A percentile compares a stretch with the other conserved stretches of the same genome.
phyloP scores from a whole-genome alignment of 2,888 invertebrate species.

The Orchesella flavescens region DNA sequence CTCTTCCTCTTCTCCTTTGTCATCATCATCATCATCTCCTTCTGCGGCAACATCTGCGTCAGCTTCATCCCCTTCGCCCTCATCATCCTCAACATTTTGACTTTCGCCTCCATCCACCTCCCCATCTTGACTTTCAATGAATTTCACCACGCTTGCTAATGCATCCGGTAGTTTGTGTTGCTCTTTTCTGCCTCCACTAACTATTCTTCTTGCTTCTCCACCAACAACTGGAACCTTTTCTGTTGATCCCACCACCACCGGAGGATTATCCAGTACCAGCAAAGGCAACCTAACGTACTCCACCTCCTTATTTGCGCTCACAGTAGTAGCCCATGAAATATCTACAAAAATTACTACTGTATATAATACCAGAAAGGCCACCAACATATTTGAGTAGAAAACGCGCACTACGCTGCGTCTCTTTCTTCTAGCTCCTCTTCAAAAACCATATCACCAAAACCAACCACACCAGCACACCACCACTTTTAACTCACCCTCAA shows the following conservation, averaged over 20 bases:
- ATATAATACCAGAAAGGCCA: too few relatives aligned
- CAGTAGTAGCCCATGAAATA: too few relatives aligned
- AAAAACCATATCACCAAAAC: too few relatives aligned
- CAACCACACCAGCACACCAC: too few relatives aligned
- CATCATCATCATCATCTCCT: background rate
- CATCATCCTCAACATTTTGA: background rate
- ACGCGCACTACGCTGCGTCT: too few relatives aligned
- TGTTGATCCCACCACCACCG: background rate
- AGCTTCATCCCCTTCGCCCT: conserved; percentile 11
- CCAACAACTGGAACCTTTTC: background rate
- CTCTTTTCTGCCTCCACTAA: background rate
- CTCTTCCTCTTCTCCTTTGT: background rate
- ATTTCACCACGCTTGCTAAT: too few relatives aligned
- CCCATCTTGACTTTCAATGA: conserved; percentile 6
- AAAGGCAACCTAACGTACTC: conserved; percentile 41
- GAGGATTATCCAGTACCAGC: background rate
- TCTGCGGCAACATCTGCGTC: too few relatives aligned
- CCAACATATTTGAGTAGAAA: too few relatives aligned
- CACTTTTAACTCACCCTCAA: too few relatives aligned
- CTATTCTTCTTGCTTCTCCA: background rate
- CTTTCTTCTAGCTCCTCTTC: too few relatives aligned
- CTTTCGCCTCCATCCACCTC: background rate
- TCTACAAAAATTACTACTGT: too few relatives aligned
- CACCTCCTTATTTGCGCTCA: background rate
- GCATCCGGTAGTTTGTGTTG: too few relatives aligned